A percentile compares a stretch with the other conserved stretches of the same genome.
phyloP scores from a whole-genome alignment of 1,140 invertebrate species.

The Sogatella furcifera region DNA sequence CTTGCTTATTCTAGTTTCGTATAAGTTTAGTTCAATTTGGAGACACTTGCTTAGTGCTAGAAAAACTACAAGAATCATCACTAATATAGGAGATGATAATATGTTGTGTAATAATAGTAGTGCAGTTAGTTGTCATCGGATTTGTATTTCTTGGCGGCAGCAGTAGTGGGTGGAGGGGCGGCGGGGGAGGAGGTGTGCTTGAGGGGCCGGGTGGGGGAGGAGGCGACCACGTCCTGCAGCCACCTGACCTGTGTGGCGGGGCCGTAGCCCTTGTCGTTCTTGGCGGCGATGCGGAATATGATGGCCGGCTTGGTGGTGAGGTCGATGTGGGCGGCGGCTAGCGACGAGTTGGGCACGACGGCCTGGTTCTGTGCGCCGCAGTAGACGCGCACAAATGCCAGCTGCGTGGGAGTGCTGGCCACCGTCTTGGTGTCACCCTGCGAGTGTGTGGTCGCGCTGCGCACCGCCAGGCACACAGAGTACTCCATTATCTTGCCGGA shows the following conservation, averaged over 20 bases:
- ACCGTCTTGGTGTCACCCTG: slow-evolving; percentile 16
- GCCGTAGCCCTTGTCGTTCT: slow-evolving; percentile 98
- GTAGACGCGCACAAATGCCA: slow-evolving; percentile 95
- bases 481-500: slow-evolving; percentile 93
- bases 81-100: too few relatives aligned
- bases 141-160: too few relatives aligned
- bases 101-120: too few relatives aligned
- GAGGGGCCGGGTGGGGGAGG: too few relatives aligned
- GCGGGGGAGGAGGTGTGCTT: too few relatives aligned
- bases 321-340: slow-evolving; percentile 90
- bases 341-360: slow-evolving; percentile 74
- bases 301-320: slow-evolving; percentile 95
- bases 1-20: too few relatives aligned
- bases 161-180: too few relatives aligned
- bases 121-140: too few relatives aligned
- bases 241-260: slow-evolving; percentile 91
- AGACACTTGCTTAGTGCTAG: too few relatives aligned
- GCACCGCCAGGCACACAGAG: slow-evolving; percentile 93
- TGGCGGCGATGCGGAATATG: slow-evolving; percentile 96
- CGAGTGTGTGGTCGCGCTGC: slow-evolving; percentile 37
- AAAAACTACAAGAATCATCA: too few relatives aligned
- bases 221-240: slow-evolving; percentile 16
- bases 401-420: slow-evolving; percentile 41
- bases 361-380: slow-evolving; percentile 88
- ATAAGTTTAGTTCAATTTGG: too few relatives aligned